Percentiles rank a stretch among this genome's conserved stretches.
Evolutionary conservation across 1,140 invertebrate species (phyloP).

Genomic region (Drosophila malerkotliana): DNA sequence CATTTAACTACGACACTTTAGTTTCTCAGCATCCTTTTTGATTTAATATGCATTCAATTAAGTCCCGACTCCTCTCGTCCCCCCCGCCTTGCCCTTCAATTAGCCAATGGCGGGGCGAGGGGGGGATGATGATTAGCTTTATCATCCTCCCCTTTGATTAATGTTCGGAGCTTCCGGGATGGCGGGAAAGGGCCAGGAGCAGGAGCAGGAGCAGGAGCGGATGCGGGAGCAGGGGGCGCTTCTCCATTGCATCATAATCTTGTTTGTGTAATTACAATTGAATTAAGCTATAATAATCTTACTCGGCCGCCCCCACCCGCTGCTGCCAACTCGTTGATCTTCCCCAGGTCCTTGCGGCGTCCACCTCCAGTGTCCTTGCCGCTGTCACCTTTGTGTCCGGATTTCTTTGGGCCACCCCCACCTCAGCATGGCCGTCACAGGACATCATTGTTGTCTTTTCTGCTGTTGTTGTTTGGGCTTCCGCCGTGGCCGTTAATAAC

Average conservation of each 20-base stretch:
- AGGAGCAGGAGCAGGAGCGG: background rate
- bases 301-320: slow-evolving; percentile 23
- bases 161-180: slow-evolving; percentile 18
- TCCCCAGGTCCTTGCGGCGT: background rate
- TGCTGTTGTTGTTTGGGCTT: slow-evolving; percentile 5
- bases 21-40: slow-evolving; percentile 35
- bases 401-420: slow-evolving; percentile 4
- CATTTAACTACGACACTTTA: slow-evolving; percentile 55
- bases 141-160: slow-evolving; percentile 27
- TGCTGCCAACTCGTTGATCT: slow-evolving; percentile 36
- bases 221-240: background rate
- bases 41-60: slow-evolving; percentile 51
- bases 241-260: slow-evolving; percentile 37
- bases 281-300: slow-evolving; percentile 76
- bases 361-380: slow-evolving; percentile 2
- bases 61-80: slow-evolving; percentile 6
- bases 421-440: slow-evolving; percentile 12
- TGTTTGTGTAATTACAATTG: slow-evolving; percentile 70
- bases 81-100: slow-evolving; percentile 24
- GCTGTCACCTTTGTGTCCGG: background rate
- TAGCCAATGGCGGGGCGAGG: slow-evolving; percentile 14
- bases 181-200: background rate
- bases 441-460: slow-evolving; percentile 6
- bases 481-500: slow-evolving; percentile 47
- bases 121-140: slow-evolving; percentile 31